Conservation (phyloP, 2,113 vertebrate species). For the Colossoma macropomum region DNA sequence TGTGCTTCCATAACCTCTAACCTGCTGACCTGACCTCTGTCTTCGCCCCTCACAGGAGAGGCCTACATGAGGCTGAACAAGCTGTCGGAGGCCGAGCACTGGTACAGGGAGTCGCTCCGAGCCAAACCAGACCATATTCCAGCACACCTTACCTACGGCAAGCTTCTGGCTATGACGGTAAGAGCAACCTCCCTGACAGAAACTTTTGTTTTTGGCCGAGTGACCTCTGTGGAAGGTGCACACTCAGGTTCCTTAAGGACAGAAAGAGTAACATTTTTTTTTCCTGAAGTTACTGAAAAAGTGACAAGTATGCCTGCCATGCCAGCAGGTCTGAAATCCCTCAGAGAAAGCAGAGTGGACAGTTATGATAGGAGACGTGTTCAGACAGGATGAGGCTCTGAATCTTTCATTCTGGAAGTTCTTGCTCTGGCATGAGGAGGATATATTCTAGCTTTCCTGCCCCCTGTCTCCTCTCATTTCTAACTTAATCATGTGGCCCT, state of each 20-base stretch:
- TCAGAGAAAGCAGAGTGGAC: conserved; percentile 29
- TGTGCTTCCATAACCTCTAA: conserved; percentile 65
- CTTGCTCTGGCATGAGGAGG: not conserved
- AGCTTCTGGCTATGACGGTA: conserved; percentile 91
- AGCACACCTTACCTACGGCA: conserved; percentile 96
- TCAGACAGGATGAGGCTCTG: not conserved
- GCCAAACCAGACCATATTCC: conserved; percentile 96
- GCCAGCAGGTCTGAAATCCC: not conserved
- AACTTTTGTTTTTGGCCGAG: not conserved
- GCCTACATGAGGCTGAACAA: conserved; percentile 92
- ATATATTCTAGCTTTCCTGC: conserved; percentile 4
- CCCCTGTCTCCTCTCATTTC: conserved; percentile 44
- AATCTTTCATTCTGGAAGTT: conserved; percentile 4
- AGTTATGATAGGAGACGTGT: conserved; percentile 34
- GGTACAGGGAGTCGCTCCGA: conserved; percentile 91
- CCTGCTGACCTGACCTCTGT: conserved; percentile 53
- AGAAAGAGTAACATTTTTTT: conserved; percentile 7
- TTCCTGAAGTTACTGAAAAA: conserved; percentile 5
- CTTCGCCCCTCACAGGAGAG: conserved; percentile 82
- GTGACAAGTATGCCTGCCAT: not conserved
- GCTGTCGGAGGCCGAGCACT: conserved; percentile 89
- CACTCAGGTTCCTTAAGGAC: not conserved
- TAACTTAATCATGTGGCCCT: not conserved
- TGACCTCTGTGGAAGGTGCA: not conserved
- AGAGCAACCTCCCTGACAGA: conserved; percentile 56